A percentile compares a stretch with the other conserved stretches of the same genome.
These are phyloP conservation scores for Lipotes vexillifer DNA, from an alignment of 2,113 vertebrate genomes.

Conservation along the genomic window DNA sequence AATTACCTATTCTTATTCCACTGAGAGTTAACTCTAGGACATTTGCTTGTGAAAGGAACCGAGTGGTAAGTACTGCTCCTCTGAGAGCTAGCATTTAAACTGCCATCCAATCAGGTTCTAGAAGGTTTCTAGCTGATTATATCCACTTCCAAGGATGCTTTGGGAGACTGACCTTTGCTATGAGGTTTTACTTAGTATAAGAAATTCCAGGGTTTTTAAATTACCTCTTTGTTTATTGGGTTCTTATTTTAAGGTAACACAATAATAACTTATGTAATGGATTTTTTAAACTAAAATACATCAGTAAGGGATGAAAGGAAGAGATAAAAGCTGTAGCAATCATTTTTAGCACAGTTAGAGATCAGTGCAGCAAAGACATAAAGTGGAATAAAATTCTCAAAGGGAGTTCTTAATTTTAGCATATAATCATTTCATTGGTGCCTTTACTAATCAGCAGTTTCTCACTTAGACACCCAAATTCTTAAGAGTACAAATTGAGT, in stretches of 20 bases:
- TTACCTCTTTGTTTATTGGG: background rate
- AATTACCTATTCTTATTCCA: background rate
- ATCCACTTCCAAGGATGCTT: background rate
- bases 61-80: background rate
- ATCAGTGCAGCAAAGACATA: background rate
- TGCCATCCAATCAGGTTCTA: background rate
- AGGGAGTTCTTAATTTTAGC: background rate
- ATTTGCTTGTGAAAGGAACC: background rate
- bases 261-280: background rate
- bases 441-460: background rate
- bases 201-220: background rate
- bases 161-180: background rate
- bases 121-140: background rate
- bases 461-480: background rate
- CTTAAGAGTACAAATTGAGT: background rate
- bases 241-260: slow-evolving; percentile 27
- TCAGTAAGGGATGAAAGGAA: background rate
- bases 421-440: background rate
- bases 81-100: background rate
- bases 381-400: background rate
- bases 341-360: background rate
- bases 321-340: background rate
- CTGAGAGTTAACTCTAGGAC: background rate
- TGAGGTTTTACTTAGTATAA: background rate
- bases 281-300: background rate